Evolutionary conservation across 2,888 invertebrate genomes (phyloP), one percentile per base, ranked within the genome.

Genomic region (Dicyrtoma fusca): DNA sequence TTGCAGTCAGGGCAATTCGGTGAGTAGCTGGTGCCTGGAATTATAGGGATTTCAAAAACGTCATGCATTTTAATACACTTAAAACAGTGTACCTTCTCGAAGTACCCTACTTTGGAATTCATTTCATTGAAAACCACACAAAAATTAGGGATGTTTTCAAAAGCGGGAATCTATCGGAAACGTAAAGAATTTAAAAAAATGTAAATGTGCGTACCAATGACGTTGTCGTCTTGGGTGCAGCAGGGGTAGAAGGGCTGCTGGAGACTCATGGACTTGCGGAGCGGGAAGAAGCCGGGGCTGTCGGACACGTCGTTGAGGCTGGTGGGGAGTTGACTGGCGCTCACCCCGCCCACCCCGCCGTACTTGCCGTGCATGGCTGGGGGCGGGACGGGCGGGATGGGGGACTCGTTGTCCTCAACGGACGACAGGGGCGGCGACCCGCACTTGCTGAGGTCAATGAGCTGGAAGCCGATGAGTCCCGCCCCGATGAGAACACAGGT

Each of bases 401-500:
- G 72, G 19, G 53, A 51, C 23, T 72, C 68, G 13, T 63, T 66
- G 23, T 62, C 71, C 21, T 77, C 79, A n/a, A 77, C 72, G 13
- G 75, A 74, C 4, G 77, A 77, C n/a, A 79, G 61, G 45, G 76
- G 80, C 11, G 78, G 80, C 10, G 79, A 79, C 19, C 77, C 77
- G 55, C 79, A 79, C 63, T 79, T 78, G 13, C 74, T 76, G 26
- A 79, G 71, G 72, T 79, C 79, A 61, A 78, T 75, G 11, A 79
- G 61, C 65, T 78, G 77, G 51, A 78, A 76, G 25, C 79, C 79
- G 23, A 79, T 76, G 13, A 79, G 66, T n/a, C 78, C 78, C 13
- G 78, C 77, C 23, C 79, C 79, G 3, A 78, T 73, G 25, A 79
- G 75, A 5, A 79, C 79, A 68, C 76, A 77, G 0, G 78, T 79